These are phyloP conservation scores for Standfussiana lucernea DNA, from an alignment of 2,888 invertebrate genomes.

Conservation along the genomic window DNA sequence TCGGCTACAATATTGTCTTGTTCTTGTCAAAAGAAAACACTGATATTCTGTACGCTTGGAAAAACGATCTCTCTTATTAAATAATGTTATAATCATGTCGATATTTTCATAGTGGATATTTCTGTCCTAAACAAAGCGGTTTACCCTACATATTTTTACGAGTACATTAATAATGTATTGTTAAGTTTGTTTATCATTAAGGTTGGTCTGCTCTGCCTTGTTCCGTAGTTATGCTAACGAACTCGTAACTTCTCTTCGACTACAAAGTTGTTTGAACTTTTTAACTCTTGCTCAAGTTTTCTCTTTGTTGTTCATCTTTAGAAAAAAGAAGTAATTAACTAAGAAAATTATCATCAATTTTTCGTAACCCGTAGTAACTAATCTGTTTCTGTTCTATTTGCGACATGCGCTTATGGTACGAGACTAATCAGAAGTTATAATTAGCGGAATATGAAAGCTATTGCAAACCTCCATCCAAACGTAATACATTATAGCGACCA, in stretches of 20 bases:
- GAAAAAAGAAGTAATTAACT: conserved; percentile 19
- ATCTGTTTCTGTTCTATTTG: not conserved
- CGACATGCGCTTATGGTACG: not conserved
- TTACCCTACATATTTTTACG: conserved; percentile 29
- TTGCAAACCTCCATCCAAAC: conserved; percentile 37
- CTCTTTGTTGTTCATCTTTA: conserved; percentile 37
- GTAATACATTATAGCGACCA: conserved; percentile 25
- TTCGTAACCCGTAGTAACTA: not conserved
- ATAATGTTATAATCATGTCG: not conserved
- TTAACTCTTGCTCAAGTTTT: conserved; percentile 39
- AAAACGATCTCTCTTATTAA: not conserved
- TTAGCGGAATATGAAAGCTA: conserved; percentile 42
- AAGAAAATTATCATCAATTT: conserved; percentile 11
- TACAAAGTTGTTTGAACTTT: conserved; percentile 38
- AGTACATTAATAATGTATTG: conserved; percentile 34
- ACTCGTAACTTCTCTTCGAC: conserved; percentile 27
- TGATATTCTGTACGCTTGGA: not conserved
- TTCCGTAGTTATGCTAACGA: conserved; percentile 51
- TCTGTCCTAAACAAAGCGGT: conserved; percentile 12
- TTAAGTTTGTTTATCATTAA: conserved; percentile 39
- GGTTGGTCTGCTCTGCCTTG: not conserved
- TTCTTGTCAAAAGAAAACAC: conserved; percentile 11
- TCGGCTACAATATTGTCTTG: conserved; percentile 18
- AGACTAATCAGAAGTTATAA: conserved; percentile 20
- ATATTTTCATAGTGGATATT: conserved; percentile 10